These are phyloP conservation scores for Ahaetulla prasina DNA, from an alignment of 2,113 vertebrate genomes.

Conservation along the genomic window DNA sequence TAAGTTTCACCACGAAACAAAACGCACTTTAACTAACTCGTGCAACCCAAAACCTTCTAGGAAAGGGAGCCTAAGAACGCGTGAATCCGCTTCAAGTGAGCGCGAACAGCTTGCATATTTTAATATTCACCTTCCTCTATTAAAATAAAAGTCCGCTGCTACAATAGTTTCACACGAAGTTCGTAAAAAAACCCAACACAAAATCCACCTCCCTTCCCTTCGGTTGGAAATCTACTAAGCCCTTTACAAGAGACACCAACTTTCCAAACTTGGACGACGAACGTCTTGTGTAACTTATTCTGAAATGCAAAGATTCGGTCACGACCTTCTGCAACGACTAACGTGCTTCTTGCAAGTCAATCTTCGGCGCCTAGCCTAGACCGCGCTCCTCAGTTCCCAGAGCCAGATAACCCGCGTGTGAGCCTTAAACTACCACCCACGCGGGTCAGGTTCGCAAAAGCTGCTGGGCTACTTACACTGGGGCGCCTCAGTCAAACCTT, in stretches of 20 bases:
- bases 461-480: background rate
- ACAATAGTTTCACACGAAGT: background rate
- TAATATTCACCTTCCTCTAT: background rate
- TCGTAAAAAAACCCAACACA: background rate
- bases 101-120: background rate
- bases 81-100: background rate
- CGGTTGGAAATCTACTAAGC: background rate
- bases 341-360: background rate
- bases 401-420: background rate
- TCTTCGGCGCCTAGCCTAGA: background rate
- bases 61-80: slow-evolving; percentile 30
- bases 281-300: background rate
- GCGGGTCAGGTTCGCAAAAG: background rate
- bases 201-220: background rate
- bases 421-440: background rate
- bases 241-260: background rate
- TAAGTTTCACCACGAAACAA: background rate
- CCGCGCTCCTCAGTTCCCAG: background rate
- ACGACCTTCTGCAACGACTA: background rate
- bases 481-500: background rate
- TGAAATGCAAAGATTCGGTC: background rate
- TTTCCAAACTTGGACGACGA: background rate
- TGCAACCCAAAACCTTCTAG: background rate
- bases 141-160: background rate
- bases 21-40: background rate